Percentiles rank a stretch among this genome's conserved stretches.
Conservation (phyloP, 2,888 invertebrate genomes). For the Trichogramma evanescens region DNA sequence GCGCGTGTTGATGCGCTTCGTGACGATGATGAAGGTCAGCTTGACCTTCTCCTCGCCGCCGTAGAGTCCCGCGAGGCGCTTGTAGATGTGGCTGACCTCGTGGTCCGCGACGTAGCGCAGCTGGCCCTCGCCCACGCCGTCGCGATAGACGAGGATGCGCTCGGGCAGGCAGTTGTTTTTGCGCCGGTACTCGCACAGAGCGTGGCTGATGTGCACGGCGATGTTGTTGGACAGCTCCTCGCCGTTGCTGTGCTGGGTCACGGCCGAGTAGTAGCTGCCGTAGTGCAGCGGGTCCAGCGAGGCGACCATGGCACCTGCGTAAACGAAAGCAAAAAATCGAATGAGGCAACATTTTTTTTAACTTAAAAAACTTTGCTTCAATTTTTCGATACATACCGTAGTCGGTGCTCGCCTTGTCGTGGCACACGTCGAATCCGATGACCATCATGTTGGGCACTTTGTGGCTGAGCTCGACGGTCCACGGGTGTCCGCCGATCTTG, state of each 20-base stretch:
- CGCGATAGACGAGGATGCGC: constrained; percentile 76
- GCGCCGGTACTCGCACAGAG: constrained; percentile 50
- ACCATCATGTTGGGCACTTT: constrained; percentile 67
- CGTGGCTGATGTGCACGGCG: constrained; percentile 55
- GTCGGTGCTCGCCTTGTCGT: constrained; percentile 59
- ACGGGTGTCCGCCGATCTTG: constrained; percentile 85
- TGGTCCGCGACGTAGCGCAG: constrained; percentile 66
- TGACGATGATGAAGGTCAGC: constrained; percentile 74
- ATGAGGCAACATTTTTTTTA: neutral
- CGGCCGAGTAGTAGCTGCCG: constrained; percentile 66
- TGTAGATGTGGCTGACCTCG: constrained; percentile 61
- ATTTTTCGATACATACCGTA: constrained; percentile 46
- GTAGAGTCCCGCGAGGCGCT: constrained; percentile 53
- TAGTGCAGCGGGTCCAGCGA: constrained; percentile 52
- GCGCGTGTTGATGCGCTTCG: constrained; percentile 76
- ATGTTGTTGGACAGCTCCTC: constrained; percentile 73
- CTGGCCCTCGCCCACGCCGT: constrained; percentile 91
- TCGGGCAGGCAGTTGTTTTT: constrained; percentile 53
- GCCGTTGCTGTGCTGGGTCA: constrained; percentile 64
- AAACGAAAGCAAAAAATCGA: neutral
- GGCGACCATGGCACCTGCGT: constrained; percentile 69
- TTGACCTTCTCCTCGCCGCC: constrained; percentile 49
- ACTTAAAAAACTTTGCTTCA: neutral
- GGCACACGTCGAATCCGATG: constrained; percentile 81
- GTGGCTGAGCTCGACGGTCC: constrained; percentile 66